A percentile compares a stretch with the other conserved stretches of the same genome.
Evolutionary conservation across 1,140 invertebrate genomes (phyloP).

Genomic region (Stratiolaelaps scimitus): DNA sequence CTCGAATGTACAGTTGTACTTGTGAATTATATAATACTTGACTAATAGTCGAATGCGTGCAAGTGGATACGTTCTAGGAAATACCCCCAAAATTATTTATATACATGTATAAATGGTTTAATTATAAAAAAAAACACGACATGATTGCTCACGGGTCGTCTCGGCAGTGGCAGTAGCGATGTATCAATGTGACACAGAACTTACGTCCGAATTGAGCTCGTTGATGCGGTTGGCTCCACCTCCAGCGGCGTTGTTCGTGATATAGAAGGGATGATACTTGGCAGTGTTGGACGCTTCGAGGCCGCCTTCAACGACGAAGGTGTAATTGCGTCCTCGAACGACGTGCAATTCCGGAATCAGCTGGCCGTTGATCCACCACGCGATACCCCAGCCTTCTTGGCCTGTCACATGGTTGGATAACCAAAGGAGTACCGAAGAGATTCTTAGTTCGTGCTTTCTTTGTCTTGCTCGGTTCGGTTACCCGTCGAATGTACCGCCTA

Average conservation of each 20-base stretch:
- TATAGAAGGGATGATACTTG: conserved; percentile 85
- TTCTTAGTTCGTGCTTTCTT: not conserved
- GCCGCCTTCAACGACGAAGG: conserved; percentile 77
- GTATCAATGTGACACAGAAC: conserved; percentile 27
- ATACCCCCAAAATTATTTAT: too few species aligned
- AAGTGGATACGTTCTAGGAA: too few species aligned
- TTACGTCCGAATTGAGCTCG: conserved; percentile 51
- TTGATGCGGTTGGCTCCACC: conserved; percentile 71
- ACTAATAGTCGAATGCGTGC: too few species aligned
- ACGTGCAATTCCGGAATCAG: conserved; percentile 83
- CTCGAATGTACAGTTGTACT: too few species aligned
- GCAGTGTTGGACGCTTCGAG: conserved; percentile 60
- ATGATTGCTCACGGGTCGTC: too few species aligned
- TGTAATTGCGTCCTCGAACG: conserved; percentile 74
- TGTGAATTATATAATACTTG: too few species aligned
- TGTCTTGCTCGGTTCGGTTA: not conserved
- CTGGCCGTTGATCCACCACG: conserved; percentile 89
- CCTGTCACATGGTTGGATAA: conserved; percentile 47
- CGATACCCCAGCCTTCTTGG: conserved; percentile 80
- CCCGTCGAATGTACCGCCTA: not conserved
- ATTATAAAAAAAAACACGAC: too few species aligned
- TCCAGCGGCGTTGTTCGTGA: conserved; percentile 79
- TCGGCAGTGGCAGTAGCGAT: too few species aligned
- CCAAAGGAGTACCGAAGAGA: conserved; percentile 30
- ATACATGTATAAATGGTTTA: too few species aligned